phyloP scores from a whole-genome alignment of 2,113 vertebrate genomes.

The Sylvilagus bachmani region DNA sequence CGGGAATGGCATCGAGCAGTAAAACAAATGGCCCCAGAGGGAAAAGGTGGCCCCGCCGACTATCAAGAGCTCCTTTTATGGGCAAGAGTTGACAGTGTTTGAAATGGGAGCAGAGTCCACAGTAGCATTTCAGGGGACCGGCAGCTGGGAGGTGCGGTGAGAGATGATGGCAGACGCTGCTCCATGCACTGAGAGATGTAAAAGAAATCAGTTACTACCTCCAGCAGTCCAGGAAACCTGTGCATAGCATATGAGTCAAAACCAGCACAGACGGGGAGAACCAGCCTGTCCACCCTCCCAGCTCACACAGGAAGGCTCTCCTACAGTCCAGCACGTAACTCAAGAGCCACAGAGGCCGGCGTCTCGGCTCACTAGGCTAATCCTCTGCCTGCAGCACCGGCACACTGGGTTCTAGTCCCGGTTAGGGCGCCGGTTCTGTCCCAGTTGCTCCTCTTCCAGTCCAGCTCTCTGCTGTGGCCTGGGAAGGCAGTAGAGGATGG shows the following conservation, averaged over 20 bases:
- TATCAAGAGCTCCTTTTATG: constrained; percentile 60
- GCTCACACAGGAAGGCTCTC: neutral
- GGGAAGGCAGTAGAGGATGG: too few species aligned
- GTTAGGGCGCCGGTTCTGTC: too few species aligned
- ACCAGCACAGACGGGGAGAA: neutral
- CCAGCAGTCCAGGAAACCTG: neutral
- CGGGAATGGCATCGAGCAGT: constrained; percentile 17
- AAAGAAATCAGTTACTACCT: constrained; percentile 25
- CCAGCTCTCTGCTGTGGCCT: too few species aligned
- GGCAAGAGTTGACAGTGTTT: constrained; percentile 64
- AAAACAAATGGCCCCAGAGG: constrained; percentile 61
- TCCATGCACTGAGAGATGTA: neutral
- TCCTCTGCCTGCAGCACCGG: too few species aligned
- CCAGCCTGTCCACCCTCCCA: neutral
- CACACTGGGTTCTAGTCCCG: too few species aligned
- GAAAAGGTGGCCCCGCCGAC: constrained; percentile 52
- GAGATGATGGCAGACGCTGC: neutral
- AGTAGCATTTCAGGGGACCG: neutral
- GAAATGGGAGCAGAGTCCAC: constrained; percentile 53
- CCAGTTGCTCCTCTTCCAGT: too few species aligned
- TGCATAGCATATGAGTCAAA: neutral
- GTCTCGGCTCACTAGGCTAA: too few species aligned
- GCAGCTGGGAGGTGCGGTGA: neutral
- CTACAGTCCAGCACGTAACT: neutral
- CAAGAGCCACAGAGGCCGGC: neutral